Evolutionary conservation across 2,888 invertebrate genomes (phyloP), one percentile per base, ranked within the genome.

Genomic region (Oscheius myriophilus): DNA sequence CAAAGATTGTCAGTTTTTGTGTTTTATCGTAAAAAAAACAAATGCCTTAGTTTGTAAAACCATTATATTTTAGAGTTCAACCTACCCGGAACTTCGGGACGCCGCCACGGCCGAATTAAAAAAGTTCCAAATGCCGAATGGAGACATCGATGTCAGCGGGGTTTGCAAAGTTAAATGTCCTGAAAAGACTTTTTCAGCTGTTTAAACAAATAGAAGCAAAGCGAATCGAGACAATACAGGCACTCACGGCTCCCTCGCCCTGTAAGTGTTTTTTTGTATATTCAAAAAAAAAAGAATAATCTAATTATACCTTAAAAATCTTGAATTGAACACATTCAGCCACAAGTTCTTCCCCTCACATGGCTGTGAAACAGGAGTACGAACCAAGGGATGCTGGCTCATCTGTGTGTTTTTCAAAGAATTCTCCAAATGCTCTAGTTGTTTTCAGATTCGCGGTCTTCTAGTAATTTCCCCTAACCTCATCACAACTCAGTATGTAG

Each of bases 381-480:
- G 61, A 61, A 21, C 61, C 61, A 33, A 3, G 9, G 33, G 33
- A 33, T 9, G 33, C 33, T 33, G 33, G 33, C 3, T 33, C 33
- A 3, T 33, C 33, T 33, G 33, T 18, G 6, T 7, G 18, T 46
- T 46, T 46, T 11, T 7, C 46, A 7, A 46, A n/a, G n/a, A 18
- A 46, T 46, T 18, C 4, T 18, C 11, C 46, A 46, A 46, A 7
- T 3, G 12, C n/a, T n/a, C n/a, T 33, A 21, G 11, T 14, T 21
- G 9, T 58, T 11, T 63, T 42, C 41, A 63, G 63, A 21, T 63
- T 41, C 41, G 52, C 0, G 63, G 63, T 12, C 12, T 63, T 14
- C 25, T 51, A 0, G 49, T 63, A 14, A 53, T 63, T 18, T 52
- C 63, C 1, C 63, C 63, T 39, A 41, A 49, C 12, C 63, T 63